phyloP scores from a whole-genome alignment of 2,113 vertebrate genomes.

The Petaurus breviceps region DNA sequence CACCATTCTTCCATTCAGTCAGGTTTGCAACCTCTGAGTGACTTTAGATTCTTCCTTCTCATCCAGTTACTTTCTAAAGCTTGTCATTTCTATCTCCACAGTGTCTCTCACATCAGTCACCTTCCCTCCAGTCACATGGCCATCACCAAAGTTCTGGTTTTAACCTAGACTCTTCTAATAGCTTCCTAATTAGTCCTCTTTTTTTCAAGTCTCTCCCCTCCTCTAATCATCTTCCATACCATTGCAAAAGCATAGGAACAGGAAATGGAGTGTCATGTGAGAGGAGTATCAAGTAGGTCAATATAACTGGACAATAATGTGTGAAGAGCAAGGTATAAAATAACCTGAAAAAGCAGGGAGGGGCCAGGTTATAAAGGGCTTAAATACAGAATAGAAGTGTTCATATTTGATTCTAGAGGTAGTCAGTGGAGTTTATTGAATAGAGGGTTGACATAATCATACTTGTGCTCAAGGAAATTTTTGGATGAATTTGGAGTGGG shows the following conservation, averaged over 20 bases:
- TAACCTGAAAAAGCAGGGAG: background rate
- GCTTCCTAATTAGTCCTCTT: background rate
- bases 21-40: background rate
- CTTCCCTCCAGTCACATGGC: background rate
- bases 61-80: background rate
- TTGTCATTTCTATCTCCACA: background rate
- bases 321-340: background rate
- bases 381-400: background rate
- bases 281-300: no score
- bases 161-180: background rate
- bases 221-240: background rate
- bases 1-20: background rate
- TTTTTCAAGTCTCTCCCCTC: background rate
- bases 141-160: background rate
- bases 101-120: background rate
- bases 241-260: background rate
- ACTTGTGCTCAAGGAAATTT: background rate
- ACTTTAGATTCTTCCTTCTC: background rate
- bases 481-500: no score
- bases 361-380: background rate
- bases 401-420: background rate
- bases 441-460: background rate
- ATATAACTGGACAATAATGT: background rate
- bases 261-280: no score
- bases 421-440: background rate